A percentile compares a stretch with the other conserved stretches of the same genome.
These are phyloP conservation scores for Malachius bipustulatus DNA, from an alignment of 2,888 invertebrate genomes.

Conservation along the genomic window DNA sequence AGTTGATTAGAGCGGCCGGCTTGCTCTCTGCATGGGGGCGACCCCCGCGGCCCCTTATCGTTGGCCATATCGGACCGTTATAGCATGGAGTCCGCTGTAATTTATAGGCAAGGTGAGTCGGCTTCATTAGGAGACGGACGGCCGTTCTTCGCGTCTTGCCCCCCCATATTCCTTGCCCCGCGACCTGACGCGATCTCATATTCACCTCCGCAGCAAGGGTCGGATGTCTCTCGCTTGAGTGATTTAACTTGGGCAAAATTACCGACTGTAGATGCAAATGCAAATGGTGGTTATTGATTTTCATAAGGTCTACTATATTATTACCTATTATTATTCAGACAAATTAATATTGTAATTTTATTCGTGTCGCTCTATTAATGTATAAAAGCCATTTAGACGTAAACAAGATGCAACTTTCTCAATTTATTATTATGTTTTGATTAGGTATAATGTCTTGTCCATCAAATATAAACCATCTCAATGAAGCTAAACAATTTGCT, in stretches of 20 bases:
- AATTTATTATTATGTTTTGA: too few relatives aligned
- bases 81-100: slow-evolving; percentile 39
- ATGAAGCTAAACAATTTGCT: too few relatives aligned
- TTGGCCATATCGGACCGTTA: slow-evolving; percentile 40
- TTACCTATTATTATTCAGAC: too few relatives aligned
- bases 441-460: too few relatives aligned
- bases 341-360: too few relatives aligned
- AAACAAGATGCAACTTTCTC: too few relatives aligned
- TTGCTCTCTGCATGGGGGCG: slow-evolving; percentile 33
- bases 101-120: slow-evolving; percentile 40
- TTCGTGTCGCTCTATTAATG: too few relatives aligned
- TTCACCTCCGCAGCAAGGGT: slow-evolving; percentile 3
- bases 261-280: neutral
- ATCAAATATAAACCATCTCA: too few relatives aligned
- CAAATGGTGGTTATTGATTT: slow-evolving; percentile 8
- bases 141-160: slow-evolving; percentile 14
- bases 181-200: slow-evolving; percentile 2
- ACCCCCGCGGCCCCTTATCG: slow-evolving; percentile 38
- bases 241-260: too few relatives aligned
- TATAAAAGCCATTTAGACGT: too few relatives aligned
- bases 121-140: slow-evolving; percentile 37
- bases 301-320: slow-evolving; percentile 9
- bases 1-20: slow-evolving; percentile 39
- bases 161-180: neutral
- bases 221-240: neutral